Conservation (phyloP, 1,140 invertebrate species). For the Ditylenchus dipsaci region DNA sequence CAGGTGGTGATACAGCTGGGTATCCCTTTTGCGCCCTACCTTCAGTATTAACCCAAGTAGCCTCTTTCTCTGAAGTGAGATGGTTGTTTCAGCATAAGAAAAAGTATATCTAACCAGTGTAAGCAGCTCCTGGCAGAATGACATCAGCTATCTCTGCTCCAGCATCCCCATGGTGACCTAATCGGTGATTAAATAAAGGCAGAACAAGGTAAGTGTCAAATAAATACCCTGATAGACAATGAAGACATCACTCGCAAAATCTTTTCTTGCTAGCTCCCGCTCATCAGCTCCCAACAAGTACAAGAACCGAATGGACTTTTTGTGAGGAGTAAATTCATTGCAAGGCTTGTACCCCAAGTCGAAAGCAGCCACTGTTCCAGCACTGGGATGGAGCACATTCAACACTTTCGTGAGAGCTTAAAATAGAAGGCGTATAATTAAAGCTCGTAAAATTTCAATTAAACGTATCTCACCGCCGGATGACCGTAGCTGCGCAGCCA, state of each 20-base stretch:
- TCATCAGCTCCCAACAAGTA: conserved; percentile 90
- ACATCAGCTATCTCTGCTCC: conserved; percentile 88
- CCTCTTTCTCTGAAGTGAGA: conserved; percentile 74
- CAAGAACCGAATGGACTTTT: conserved; percentile 72
- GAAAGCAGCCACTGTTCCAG: conserved; percentile 82
- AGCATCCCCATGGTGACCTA: conserved; percentile 85
- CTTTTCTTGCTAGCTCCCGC: conserved; percentile 70
- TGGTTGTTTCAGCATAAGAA: no score
- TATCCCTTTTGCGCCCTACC: conserved; percentile 80
- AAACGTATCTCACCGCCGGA: conserved; percentile 58
- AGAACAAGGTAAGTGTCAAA: not conserved
- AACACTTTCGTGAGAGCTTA: conserved; percentile 56
- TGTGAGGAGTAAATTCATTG: conserved; percentile 63
- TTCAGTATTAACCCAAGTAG: conserved; percentile 93
- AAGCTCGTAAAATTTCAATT: conserved; percentile 59
- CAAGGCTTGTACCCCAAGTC: conserved; percentile 87
- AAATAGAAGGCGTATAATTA: not conserved
- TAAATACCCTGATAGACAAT: conserved; percentile 80
- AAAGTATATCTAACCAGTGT: conserved; percentile 68
- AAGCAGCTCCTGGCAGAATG: conserved; percentile 90
- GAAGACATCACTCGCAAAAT: conserved; percentile 76
- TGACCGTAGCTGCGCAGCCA: conserved; percentile 62
- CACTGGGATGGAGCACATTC: conserved; percentile 60
- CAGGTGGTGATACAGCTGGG: conserved; percentile 57
- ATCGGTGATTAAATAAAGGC: not conserved